Evolutionary conservation across 2,113 vertebrate species (phyloP), one percentile per base, ranked within the genome.

Genomic region (Cyanistes caeruleus): DNA sequence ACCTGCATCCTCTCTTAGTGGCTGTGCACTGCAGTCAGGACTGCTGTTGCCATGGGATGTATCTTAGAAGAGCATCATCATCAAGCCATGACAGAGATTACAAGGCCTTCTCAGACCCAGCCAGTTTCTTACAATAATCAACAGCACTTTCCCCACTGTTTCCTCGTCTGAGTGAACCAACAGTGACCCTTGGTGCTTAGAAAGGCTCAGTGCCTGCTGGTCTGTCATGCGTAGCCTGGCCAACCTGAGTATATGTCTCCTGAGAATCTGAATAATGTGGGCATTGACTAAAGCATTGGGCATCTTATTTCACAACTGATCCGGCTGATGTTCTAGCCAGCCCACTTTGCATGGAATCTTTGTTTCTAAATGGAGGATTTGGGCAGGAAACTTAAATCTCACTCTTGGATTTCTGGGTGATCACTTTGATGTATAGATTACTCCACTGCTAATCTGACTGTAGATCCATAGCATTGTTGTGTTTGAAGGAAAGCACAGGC

Each of bases 151-250:
- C 37, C 35, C 73, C 44, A 37, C 28, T 65, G 16, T 37, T 89
- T 79, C 13, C 31, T 93, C 39, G 49, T 44, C 41, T 84, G 64
- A 92, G 20, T 83, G 95, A 95, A 84, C 94, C 96, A 97, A 90
- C 96, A 97, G 90, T 97, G 97, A 97, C 96, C 93, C 93, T 91
- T 91, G 89, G 94, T 96, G 96, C 96, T 79, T 91, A 81, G 87
- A 94, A 74, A n/a, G 27, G 58, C 52, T 89, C 74, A 85, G 80
- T 96, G 74, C 80, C 67, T 93, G 70, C 39, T 84, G 75, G 39
- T 60, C 81, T 92, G 65, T 72, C 37, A 28, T 25, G 37, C 24
- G 3, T 13, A 90, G 43, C n/a, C 56, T 63, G 94, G 19, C 20
- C 60, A 59, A 13, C 51, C 46, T 10, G 0, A 69, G 1, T n/a